A percentile compares a stretch with the other conserved stretches of the same genome.
Conservation (phyloP, 2,888 invertebrate species). For the Aproaerema taeniolella region DNA sequence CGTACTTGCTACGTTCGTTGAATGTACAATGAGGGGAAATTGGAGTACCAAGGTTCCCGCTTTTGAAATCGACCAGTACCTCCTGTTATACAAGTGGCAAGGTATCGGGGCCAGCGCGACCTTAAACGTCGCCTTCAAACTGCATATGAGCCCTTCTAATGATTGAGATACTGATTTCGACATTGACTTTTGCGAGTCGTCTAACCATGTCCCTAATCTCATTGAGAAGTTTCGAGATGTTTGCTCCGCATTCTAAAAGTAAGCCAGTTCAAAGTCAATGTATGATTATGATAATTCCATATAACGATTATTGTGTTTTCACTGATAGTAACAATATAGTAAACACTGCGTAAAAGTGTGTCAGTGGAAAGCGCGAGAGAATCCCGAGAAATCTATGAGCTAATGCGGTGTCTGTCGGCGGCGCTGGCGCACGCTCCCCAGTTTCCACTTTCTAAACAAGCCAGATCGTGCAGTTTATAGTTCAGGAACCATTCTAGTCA, state of each 20-base stretch:
- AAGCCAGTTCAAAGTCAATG: too few species aligned
- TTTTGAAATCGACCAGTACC: slow-evolving; percentile 69
- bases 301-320: slow-evolving; percentile 4
- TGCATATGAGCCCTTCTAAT: slow-evolving; percentile 69
- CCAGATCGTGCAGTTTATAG: slow-evolving; percentile 56
- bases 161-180: slow-evolving; percentile 54
- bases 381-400: slow-evolving; percentile 72
- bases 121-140: slow-evolving; percentile 67
- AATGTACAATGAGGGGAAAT: slow-evolving; percentile 74
- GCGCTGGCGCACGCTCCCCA: slow-evolving; percentile 41
- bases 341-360: slow-evolving; percentile 50
- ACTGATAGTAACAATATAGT: slow-evolving; percentile 9
- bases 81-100: slow-evolving; percentile 46
- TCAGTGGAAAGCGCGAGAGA: slow-evolving; percentile 75
- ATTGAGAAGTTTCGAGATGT: slow-evolving; percentile 11
- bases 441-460: slow-evolving; percentile 75
- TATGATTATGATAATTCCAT: too few species aligned
- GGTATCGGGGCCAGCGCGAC: slow-evolving; percentile 59
- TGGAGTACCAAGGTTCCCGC: slow-evolving; percentile 68
- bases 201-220: slow-evolving; percentile 51
- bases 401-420: slow-evolving; percentile 42
- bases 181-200: slow-evolving; percentile 60
- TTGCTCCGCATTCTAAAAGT: slow-evolving; percentile 1
- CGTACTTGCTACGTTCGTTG: slow-evolving; percentile 64
- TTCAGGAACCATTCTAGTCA: slow-evolving; percentile 62